Conservation (phyloP, 2,888 invertebrate genomes). For the Nemotelus pantherinus region DNA sequence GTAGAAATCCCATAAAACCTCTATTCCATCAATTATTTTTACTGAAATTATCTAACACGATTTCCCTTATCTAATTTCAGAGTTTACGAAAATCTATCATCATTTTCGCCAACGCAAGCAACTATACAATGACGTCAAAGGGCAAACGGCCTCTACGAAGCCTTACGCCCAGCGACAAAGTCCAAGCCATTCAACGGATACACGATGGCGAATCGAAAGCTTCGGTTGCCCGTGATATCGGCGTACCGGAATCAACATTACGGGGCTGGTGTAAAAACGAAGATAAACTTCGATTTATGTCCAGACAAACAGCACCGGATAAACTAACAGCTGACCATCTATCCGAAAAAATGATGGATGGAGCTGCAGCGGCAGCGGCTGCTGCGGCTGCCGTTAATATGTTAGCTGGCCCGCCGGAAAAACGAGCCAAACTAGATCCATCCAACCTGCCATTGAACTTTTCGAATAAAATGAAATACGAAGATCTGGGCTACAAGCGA, state of each 20-base stretch:
- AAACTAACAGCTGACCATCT: slow-evolving; percentile 64
- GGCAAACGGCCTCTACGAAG: slow-evolving; percentile 83
- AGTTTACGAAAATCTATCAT: slow-evolving; percentile 35
- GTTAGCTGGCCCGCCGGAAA: slow-evolving; percentile 61
- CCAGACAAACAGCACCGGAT: slow-evolving; percentile 77
- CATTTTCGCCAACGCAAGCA: slow-evolving; percentile 40
- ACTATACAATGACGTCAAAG: slow-evolving; percentile 70
- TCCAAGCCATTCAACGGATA: slow-evolving; percentile 82
- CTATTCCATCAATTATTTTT: no score
- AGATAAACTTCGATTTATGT: slow-evolving; percentile 77
- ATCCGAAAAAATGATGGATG: slow-evolving; percentile 58
- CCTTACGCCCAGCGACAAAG: slow-evolving; percentile 80
- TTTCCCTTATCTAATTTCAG: no score
- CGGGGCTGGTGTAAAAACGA: slow-evolving; percentile 91
- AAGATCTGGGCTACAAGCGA: slow-evolving; percentile 62
- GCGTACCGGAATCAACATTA: slow-evolving; percentile 86
- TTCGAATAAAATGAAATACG: slow-evolving; percentile 63
- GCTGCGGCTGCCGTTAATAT: slow-evolving; percentile 54
- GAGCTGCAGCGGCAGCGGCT: slow-evolving; percentile 56
- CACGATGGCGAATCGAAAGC: slow-evolving; percentile 88
- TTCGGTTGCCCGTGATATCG: slow-evolving; percentile 84
- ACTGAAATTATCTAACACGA: no score
- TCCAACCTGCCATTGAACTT: slow-evolving; percentile 61
- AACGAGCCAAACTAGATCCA: slow-evolving; percentile 61
- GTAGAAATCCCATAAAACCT: no score